These are phyloP conservation scores for Platynereis dumerilii DNA, from an alignment of 2,888 invertebrate genomes.

Conservation along the genomic window DNA sequence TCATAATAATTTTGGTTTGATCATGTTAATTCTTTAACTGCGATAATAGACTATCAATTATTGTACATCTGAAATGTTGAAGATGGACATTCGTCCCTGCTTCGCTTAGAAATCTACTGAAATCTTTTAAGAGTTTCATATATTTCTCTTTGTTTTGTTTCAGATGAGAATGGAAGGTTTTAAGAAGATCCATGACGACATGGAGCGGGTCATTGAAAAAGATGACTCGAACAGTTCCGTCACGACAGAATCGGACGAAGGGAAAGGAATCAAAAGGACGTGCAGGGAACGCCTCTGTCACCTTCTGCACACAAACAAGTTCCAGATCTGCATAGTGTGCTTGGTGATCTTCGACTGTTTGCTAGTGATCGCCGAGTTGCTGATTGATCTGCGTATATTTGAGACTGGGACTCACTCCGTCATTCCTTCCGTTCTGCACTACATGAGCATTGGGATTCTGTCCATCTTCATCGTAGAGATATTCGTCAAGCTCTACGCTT, in stretches of 20 bases:
- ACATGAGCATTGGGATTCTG: constrained; percentile 53
- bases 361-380: constrained; percentile 62
- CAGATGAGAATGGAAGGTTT: constrained; percentile 60
- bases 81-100: too few relatives aligned
- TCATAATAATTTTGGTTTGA: too few relatives aligned
- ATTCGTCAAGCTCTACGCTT: constrained; percentile 56
- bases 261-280: constrained; percentile 43
- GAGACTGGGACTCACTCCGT: constrained; percentile 38
- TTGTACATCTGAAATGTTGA: too few relatives aligned
- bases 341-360: constrained; percentile 63
- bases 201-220: constrained; percentile 59
- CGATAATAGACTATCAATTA: too few relatives aligned
- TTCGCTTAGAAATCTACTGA: too few relatives aligned
- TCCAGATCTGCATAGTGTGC: constrained; percentile 59
- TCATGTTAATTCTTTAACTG: too few relatives aligned
- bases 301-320: constrained; percentile 52
- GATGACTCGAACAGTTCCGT: constrained; percentile 55
- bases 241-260: constrained; percentile 56
- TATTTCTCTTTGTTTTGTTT: too few relatives aligned
- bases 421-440: constrained; percentile 58
- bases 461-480: constrained; percentile 53
- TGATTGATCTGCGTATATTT: constrained; percentile 61
- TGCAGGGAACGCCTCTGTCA: constrained; percentile 44
- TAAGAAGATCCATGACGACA: constrained; percentile 57
- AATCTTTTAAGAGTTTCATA: too few relatives aligned